Evolutionary conservation across 2,113 vertebrate species (phyloP).

Genomic region (Misgurnus mizolepis): DNA sequence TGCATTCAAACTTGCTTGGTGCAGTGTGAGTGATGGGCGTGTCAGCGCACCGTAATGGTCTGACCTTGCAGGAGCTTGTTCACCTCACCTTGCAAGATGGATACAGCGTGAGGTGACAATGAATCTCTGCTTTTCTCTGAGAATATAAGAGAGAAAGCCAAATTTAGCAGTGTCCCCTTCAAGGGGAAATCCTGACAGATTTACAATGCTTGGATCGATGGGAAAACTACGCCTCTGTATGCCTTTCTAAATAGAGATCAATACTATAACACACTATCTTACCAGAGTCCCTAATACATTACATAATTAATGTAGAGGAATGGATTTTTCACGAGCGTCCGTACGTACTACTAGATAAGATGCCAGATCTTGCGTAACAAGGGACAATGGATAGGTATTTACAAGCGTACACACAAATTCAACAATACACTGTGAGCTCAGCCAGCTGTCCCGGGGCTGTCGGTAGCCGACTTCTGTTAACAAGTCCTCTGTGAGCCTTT

Average conservation of each 20-base stretch:
- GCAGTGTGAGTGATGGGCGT: slow-evolving; percentile 47
- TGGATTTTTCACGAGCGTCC: slow-evolving; percentile 10
- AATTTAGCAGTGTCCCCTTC: slow-evolving; percentile 31
- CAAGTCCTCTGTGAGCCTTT: slow-evolving; percentile 12
- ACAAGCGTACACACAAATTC: slow-evolving; percentile 56
- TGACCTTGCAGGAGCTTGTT: slow-evolving; percentile 51
- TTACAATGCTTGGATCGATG: slow-evolving; percentile 12
- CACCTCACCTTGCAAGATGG: slow-evolving; percentile 12
- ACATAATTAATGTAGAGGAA: slow-evolving; percentile 5
- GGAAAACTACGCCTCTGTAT: background rate
- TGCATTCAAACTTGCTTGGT: slow-evolving; percentile 44
- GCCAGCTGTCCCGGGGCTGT: slow-evolving; percentile 59
- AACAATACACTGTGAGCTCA: slow-evolving; percentile 53
- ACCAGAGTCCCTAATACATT: background rate
- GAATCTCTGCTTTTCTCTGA: slow-evolving; percentile 10
- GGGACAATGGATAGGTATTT: slow-evolving; percentile 68
- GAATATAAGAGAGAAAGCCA: slow-evolving; percentile 13
- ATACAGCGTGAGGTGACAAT: slow-evolving; percentile 11
- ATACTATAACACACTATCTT: background rate
- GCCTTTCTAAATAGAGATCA: slow-evolving; percentile 18
- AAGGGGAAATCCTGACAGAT: slow-evolving; percentile 36
- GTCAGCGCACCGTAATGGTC: slow-evolving; percentile 43
- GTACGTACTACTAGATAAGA: background rate
- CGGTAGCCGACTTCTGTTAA: slow-evolving; percentile 24
- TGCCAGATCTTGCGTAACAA: slow-evolving; percentile 38